Evolutionary conservation across 1,140 invertebrate species (phyloP).

Genomic region (Drosophila miranda): DNA sequence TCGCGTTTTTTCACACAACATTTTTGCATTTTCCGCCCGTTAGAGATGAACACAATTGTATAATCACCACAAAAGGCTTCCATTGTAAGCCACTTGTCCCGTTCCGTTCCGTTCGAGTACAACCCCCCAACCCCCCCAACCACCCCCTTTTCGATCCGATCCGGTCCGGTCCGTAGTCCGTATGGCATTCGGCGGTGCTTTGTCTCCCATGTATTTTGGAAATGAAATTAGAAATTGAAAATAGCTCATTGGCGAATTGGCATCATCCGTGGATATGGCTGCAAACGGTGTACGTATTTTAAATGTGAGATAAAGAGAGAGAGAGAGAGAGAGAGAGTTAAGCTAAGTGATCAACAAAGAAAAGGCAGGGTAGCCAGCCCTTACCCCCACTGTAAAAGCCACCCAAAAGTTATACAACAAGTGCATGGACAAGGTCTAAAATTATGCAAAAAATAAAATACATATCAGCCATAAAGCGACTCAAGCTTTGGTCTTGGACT

Average conservation of each 20-base stretch:
- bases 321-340: too few relatives aligned
- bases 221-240: constrained; percentile 82
- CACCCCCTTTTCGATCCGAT: background rate
- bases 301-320: background rate
- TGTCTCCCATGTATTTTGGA: constrained; percentile 65
- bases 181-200: constrained; percentile 34
- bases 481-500: background rate
- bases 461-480: constrained; percentile 1
- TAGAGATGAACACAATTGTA: constrained; percentile 58
- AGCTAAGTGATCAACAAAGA: constrained; percentile 44
- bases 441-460: constrained; percentile 27
- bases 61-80: constrained; percentile 60
- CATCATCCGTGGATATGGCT: constrained; percentile 82
- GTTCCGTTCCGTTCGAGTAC: constrained; percentile 6
- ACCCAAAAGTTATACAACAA: constrained; percentile 30
- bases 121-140: background rate
- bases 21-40: constrained; percentile 76
- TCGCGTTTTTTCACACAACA: constrained; percentile 77
- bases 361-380: too few relatives aligned
- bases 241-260: constrained; percentile 77
- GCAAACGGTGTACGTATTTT: constrained; percentile 74
- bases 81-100: constrained; percentile 68
- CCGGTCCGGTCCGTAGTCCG: constrained; percentile 20
- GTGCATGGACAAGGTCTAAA: constrained; percentile 43
- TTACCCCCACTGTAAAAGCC: too few relatives aligned